Conservation (phyloP, 2,797 vertebrate genomes). For the Balearica regulorum region DNA sequence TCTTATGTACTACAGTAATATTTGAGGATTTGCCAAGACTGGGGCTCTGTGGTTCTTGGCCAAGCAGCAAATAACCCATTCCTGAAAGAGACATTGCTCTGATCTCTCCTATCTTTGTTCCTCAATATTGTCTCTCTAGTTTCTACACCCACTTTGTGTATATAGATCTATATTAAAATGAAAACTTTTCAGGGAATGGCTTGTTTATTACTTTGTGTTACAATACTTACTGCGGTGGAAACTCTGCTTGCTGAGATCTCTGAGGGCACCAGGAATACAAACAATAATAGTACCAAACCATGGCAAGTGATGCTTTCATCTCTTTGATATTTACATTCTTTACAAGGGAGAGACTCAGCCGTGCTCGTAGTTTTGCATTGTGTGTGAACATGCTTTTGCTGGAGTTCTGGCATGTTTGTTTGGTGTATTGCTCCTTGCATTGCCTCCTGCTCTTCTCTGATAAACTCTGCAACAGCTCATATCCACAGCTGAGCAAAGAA, state of each 20-base stretch:
- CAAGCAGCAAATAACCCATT: background rate
- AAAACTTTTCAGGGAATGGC: constrained; percentile 1
- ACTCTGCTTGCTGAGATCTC: constrained; percentile 11
- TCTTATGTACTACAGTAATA: background rate
- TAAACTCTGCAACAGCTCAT: background rate
- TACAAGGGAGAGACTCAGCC: background rate
- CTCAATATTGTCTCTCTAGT: background rate
- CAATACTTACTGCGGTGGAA: background rate
- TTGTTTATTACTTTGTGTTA: constrained; percentile 20
- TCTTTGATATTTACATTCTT: constrained; percentile 57
- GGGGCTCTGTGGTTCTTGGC: background rate
- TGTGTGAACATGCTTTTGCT: background rate
- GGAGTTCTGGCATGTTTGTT: background rate
- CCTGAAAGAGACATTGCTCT: background rate
- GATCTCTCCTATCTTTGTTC: constrained; percentile 14
- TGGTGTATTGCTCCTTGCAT: background rate
- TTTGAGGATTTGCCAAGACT: background rate
- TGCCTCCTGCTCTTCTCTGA: background rate
- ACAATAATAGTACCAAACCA: constrained; percentile 24
- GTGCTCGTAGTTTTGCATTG: background rate
- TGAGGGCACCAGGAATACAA: constrained; percentile 35
- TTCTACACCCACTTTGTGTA: constrained; percentile 13
- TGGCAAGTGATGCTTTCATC: constrained; percentile 42
- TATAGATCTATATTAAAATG: background rate
- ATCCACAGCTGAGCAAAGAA: background rate